phyloP scores from a whole-genome alignment of 2,797 vertebrate genomes.

The Poecilia gillii region DNA sequence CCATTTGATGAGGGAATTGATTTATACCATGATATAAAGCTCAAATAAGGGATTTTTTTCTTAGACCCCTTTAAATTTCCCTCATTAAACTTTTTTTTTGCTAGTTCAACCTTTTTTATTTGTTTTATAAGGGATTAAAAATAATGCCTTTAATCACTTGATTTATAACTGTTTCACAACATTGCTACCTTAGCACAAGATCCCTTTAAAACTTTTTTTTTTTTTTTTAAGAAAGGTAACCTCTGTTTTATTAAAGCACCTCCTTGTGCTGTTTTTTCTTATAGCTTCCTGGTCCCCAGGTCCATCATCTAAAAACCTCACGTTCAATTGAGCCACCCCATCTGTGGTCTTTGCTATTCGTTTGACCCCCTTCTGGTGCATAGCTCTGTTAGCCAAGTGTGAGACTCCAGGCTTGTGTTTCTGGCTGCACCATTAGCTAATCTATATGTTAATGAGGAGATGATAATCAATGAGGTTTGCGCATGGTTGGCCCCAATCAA shows the following conservation, averaged over 20 bases:
- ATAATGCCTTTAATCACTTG: neutral
- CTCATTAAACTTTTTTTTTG: neutral
- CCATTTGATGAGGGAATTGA: neutral
- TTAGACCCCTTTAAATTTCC: neutral
- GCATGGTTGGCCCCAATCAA: slow-evolving; percentile 81
- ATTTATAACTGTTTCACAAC: neutral
- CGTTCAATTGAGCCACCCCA: slow-evolving; percentile 52
- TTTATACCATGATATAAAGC: neutral
- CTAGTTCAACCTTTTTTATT: neutral
- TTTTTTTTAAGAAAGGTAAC: slow-evolving; percentile 10
- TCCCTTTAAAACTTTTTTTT: neutral
- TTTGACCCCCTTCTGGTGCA: slow-evolving; percentile 39
- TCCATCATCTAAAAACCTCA: slow-evolving; percentile 55
- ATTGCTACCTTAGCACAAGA: slow-evolving; percentile 14
- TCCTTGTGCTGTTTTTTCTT: neutral
- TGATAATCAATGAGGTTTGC: slow-evolving; percentile 82
- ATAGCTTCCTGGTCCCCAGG: slow-evolving; percentile 43
- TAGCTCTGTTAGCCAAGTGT: slow-evolving; percentile 44
- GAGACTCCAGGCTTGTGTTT: slow-evolving; percentile 44
- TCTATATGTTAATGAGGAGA: slow-evolving; percentile 88
- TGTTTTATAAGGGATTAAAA: neutral
- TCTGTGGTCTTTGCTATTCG: slow-evolving; percentile 31
- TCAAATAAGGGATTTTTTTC: neutral
- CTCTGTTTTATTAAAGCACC: slow-evolving; percentile 34
- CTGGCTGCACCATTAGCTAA: slow-evolving; percentile 75